A percentile compares a stretch with the other conserved stretches of the same genome.
Conservation (phyloP, 2,888 invertebrate genomes). For the Neoaliturus tenellus region DNA sequence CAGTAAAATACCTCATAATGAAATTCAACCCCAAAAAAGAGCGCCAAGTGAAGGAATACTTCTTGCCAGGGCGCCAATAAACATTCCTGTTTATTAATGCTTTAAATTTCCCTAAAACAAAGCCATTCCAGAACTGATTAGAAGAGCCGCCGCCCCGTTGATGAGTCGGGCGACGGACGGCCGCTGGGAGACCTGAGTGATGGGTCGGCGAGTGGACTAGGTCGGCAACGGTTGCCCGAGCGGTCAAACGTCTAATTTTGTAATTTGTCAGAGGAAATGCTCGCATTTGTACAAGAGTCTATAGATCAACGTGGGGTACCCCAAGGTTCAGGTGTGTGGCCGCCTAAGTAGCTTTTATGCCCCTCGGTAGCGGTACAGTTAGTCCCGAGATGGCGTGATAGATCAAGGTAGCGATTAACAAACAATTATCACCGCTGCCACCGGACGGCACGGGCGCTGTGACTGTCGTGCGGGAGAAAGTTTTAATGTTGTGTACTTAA, state of each 20-base stretch:
- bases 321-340: background rate
- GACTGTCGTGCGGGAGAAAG: background rate
- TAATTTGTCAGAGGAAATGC: conserved; percentile 7
- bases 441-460: background rate
- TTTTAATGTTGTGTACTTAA: background rate
- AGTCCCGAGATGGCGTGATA: background rate
- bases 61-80: background rate
- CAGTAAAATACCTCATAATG: too few relatives aligned
- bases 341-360: background rate
- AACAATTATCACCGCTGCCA: background rate
- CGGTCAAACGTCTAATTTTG: conserved; percentile 14
- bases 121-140: background rate
- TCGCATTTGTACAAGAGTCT: background rate
- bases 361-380: background rate
- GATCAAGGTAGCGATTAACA: background rate
- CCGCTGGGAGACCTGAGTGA: background rate
- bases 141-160: background rate
- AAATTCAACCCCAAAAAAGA: too few relatives aligned
- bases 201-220: background rate
- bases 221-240: background rate
- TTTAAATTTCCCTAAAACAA: conserved; percentile 4
- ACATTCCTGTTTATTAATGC: conserved; percentile 2
- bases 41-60: background rate
- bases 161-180: background rate
- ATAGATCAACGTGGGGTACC: background rate